Conservation (phyloP, 2,113 vertebrate genomes). For the Etheostoma spectabile region DNA sequence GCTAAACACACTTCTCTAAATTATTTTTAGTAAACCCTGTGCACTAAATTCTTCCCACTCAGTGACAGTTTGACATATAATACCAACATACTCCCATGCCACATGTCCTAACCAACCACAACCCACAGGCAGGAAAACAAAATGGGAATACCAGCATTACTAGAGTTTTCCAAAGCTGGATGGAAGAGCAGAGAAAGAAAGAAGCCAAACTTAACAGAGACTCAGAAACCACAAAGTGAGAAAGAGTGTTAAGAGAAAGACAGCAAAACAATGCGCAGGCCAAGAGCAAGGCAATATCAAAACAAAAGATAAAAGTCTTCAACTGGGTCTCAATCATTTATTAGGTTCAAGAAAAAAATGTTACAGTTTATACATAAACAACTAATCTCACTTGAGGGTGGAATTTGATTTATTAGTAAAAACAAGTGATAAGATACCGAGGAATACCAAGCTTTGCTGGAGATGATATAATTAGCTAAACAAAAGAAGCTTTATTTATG, state of each 20-base stretch:
- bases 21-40: conserved; percentile 41
- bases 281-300: conserved; percentile 34
- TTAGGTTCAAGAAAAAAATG: conserved; percentile 90
- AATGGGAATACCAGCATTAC: conserved; percentile 69
- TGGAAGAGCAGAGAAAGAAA: conserved; percentile 26
- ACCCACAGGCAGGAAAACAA: conserved; percentile 68
- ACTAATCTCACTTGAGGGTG: conserved; percentile 85
- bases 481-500: conserved; percentile 80
- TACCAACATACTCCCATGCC: conserved; percentile 50
- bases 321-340: conserved; percentile 88
- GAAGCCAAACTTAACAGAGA: conserved; percentile 71
- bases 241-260: conserved; percentile 27
- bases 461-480: conserved; percentile 79
- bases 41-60: conserved; percentile 45
- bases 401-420: conserved; percentile 90
- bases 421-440: conserved; percentile 79
- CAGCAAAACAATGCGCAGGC: background rate
- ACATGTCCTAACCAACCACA: conserved; percentile 62
- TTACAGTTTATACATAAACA: conserved; percentile 94
- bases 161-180: conserved; percentile 70
- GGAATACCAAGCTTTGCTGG: conserved; percentile 63
- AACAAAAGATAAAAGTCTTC: conserved; percentile 32
- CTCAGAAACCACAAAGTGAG: conserved; percentile 58
- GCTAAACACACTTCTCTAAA: conserved; percentile 30
- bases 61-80: conserved; percentile 53